Percentiles rank a stretch among this genome's conserved stretches.
Evolutionary conservation across 2,888 invertebrate species (phyloP).

Genomic region (Amiota communis): DNA sequence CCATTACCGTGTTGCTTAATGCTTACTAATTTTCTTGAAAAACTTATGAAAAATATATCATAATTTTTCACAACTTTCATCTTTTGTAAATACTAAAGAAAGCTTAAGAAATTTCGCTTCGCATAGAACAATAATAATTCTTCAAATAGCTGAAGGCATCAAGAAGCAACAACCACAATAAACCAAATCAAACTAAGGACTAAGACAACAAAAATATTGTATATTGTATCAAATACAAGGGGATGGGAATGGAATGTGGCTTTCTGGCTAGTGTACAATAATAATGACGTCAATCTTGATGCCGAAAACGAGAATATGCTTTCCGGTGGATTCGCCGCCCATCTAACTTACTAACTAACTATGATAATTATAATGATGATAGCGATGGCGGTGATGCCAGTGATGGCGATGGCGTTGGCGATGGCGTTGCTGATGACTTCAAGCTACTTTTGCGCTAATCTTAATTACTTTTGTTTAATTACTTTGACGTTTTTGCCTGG

Average conservation of each 20-base stretch:
- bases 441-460: constrained; percentile 68
- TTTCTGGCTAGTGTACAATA: constrained; percentile 35
- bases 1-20: too few species aligned
- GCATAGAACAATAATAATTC: constrained; percentile 60
- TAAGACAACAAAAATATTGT: not conserved
- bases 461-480: constrained; percentile 74
- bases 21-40: too few species aligned
- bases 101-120: constrained; percentile 3
- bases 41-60: constrained; percentile 23
- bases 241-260: not conserved
- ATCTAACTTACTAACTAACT: constrained; percentile 33
- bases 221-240: not conserved
- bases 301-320: constrained; percentile 24
- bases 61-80: constrained; percentile 15
- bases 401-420: constrained; percentile 31
- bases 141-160: constrained; percentile 54
- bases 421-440: constrained; percentile 56
- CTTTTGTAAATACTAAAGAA: constrained; percentile 15
- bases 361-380: constrained; percentile 60
- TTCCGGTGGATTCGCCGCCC: not conserved
- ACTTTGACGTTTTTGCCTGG: constrained; percentile 66
- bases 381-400: constrained; percentile 8
- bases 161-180: constrained; percentile 18
- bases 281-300: constrained; percentile 64
- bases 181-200: constrained; percentile 1